phyloP scores from a whole-genome alignment of 2,888 invertebrate species.

The Xestia c-nigrum region DNA sequence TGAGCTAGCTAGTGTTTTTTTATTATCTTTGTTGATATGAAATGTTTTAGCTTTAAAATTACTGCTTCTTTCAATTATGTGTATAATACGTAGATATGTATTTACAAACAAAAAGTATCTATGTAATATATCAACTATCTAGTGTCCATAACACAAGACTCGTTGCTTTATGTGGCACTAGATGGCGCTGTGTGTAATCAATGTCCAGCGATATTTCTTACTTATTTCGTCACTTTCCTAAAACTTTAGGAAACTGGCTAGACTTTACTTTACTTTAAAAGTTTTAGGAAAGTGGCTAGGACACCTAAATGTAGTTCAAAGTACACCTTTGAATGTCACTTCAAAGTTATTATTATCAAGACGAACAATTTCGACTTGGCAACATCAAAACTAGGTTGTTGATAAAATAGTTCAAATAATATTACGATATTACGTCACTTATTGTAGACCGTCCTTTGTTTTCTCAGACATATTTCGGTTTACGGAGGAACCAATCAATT shows the following conservation, averaged over 20 bases:
- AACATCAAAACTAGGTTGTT: conserved; percentile 64
- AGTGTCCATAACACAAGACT: too few species aligned
- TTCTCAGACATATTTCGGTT: conserved; percentile 80
- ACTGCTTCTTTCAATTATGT: too few species aligned
- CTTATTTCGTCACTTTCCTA: too few species aligned
- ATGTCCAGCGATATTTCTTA: too few species aligned
- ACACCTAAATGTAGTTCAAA: conserved; percentile 6
- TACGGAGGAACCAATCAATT: conserved; percentile 83
- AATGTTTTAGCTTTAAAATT: not conserved
- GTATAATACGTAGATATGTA: too few species aligned
- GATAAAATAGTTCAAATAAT: conserved; percentile 68
- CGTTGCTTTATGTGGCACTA: too few species aligned
- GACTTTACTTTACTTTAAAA: too few species aligned
- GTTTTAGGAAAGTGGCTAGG: not conserved
- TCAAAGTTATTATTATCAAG: conserved; percentile 20
- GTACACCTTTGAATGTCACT: not conserved
- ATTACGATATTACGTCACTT: conserved; percentile 57
- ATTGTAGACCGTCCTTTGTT: conserved; percentile 74
- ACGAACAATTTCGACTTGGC: conserved; percentile 19
- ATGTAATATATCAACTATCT: too few species aligned
- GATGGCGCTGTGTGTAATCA: too few species aligned
- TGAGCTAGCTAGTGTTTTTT: not conserved
- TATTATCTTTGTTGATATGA: not conserved
- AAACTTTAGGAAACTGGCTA: too few species aligned
- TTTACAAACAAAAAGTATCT: too few species aligned